These are phyloP conservation scores for Craseonycteris thonglongyai DNA, from an alignment of 2,113 vertebrate species.

Conservation along the genomic window DNA sequence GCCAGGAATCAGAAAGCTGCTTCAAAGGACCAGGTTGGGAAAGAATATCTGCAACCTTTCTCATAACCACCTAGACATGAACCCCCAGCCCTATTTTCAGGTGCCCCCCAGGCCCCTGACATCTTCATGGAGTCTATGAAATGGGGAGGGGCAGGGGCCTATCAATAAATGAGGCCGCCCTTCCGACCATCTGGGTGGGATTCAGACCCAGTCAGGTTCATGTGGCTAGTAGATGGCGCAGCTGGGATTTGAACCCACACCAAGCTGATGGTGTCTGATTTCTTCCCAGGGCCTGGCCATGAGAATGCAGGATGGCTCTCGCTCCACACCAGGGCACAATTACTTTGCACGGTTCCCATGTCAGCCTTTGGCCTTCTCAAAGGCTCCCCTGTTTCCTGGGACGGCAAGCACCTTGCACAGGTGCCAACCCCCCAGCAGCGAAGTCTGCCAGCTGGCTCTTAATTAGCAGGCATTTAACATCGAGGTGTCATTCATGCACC, in stretches of 20 bases:
- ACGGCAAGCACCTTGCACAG: neutral
- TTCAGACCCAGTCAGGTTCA: too few relatives aligned
- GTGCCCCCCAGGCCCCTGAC: neutral
- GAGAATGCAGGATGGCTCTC: fast-evolving
- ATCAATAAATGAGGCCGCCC: neutral
- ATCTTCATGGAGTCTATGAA: neutral
- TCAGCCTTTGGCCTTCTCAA: neutral
- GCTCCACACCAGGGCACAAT: fast-evolving
- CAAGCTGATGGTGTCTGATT: neutral
- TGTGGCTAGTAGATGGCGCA: too few relatives aligned
- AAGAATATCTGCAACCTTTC: neutral
- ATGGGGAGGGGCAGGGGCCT: neutral
- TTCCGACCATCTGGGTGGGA: neutral
- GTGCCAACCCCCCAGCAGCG: neutral
- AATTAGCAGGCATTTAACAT: constrained; percentile 18
- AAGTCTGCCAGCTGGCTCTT: neutral
- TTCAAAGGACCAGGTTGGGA: neutral
- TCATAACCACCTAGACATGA: neutral
- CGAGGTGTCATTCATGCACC: neutral
- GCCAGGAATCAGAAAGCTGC: neutral
- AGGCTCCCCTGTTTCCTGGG: neutral
- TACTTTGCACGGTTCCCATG: fast-evolving
- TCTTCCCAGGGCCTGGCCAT: neutral
- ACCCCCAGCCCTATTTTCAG: neutral
- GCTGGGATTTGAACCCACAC: neutral